Base-by-base conservation (phyloP, 2,888 invertebrate species). In the Oligia latruncula region DNA sequence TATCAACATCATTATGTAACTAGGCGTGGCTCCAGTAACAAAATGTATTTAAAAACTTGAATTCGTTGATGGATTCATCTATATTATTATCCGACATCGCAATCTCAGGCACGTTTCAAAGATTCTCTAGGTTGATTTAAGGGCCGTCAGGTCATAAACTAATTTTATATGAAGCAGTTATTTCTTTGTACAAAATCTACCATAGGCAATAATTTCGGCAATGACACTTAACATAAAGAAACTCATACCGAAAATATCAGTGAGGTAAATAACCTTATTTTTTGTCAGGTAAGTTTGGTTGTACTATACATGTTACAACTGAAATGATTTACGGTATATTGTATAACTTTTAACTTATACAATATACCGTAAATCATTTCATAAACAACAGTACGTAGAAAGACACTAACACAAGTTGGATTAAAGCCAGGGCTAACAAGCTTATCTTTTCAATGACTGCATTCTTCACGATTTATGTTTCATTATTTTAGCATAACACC, bases 381-480 rank as follows among this genome's bases (percentile, higher is more conserved):
- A 78, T 88, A 76, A 86, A 82, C 67, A 76, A 77, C 72, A 70
- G 67, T 66, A 87, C 71, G 74, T 65, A 79, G 70, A 77, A 29
- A 81, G 71, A 81, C 73, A 74, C 58, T 68, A 86, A 75, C 60
- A 78, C 82, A 88, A 89, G 72, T 92, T 93, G 92, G 91, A 92
- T 87, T 87, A 80, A 68, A 85, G 91, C 92, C 92, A 93, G 89
- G 85, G 80, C 79, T 81, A 85, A 85, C 73, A 81, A 82, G 81
- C 76, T 74, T 78, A 84, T 84, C 80, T 80, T 81, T 81, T 84
- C 79, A 86, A 87, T 81, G 46, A 80, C 66, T 82, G 82, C 73
- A 85, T 85, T 87, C 81, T 89, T 90, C 80, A 77, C 84, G 80
- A 87, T 90, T 87, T 87, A 79, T 74, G 84, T 89, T 90, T 85